Evolutionary conservation across 2,797 vertebrate genomes (phyloP).

Genomic region (Macropodus opercularis): DNA sequence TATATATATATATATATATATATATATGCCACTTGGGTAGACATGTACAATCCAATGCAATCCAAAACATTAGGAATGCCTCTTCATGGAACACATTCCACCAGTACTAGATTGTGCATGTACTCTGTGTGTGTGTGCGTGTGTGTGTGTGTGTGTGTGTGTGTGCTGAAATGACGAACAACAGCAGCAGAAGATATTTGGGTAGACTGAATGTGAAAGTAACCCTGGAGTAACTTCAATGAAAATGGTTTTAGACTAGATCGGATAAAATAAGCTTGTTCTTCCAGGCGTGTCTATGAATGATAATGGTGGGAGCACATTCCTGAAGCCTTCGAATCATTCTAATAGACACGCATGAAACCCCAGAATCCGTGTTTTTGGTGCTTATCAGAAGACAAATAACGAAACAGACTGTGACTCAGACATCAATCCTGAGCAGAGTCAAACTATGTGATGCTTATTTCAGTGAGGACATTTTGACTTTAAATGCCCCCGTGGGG

Average conservation of each 20-base stretch:
- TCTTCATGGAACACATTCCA: no score
- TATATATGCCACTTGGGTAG: not conserved
- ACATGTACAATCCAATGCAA: no score
- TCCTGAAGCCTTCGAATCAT: conserved; percentile 37
- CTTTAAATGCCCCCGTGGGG: conserved; percentile 31
- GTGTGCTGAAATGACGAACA: conserved; percentile 43
- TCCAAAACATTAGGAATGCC: no score
- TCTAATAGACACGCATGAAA: conserved; percentile 14
- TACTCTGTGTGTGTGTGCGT: conserved; percentile 20
- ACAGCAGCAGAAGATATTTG: conserved; percentile 70
- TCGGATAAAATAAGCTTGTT: conserved; percentile 19
- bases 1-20: conserved; percentile 5
- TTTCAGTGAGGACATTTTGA: conserved; percentile 28
- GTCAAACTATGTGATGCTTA: conserved; percentile 27
- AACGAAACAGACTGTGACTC: conserved; percentile 14
- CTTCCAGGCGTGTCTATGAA: conserved; percentile 33
- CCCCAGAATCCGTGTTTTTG: conserved; percentile 53
- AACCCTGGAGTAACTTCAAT: conserved; percentile 62
- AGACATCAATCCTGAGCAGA: conserved; percentile 63
- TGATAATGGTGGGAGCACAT: conserved; percentile 29
- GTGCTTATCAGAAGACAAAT: conserved; percentile 48
- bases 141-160: conserved; percentile 37
- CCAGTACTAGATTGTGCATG: no score
- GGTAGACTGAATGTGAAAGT: conserved; percentile 77
- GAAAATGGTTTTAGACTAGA: conserved; percentile 38